Evolutionary conservation across 2,797 vertebrate species (phyloP), one percentile per base, ranked within the genome.

Genomic region (Nannoperca australis): DNA sequence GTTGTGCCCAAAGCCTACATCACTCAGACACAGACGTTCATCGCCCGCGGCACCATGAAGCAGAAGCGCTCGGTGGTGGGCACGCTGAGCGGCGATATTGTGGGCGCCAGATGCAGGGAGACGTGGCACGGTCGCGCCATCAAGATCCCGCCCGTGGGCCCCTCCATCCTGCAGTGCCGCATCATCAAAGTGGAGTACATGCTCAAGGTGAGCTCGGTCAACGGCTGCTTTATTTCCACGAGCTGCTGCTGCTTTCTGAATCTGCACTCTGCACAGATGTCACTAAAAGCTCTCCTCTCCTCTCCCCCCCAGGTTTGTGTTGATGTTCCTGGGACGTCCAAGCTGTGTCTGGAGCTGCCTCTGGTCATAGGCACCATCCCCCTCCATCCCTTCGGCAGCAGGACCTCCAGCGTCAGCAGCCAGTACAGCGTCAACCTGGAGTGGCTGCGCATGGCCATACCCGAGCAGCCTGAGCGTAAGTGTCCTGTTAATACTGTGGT

Each of bases 311-410:
- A 99, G 98, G 96, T 99, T 36, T 99, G 96, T 0, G 96, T 99
- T 18, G 97, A 98, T 38, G 97, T 99, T 82, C 97, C 98, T 0
- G 97, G 98, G 27, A 96, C 96, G 0, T 99, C 98, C 56, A 99
- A 98, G 87, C 91, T 99, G 79, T 96, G 95, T 50, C 89, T 99
- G 20, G 98, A 99, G 66, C 93, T 99, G 74, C 98, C 98, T 0
- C 94, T 99, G 18, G 98, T 99, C 77, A 98, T 99, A 0, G 98
- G 98, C 63, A 99, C 98, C 3, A 96, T 99, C 74, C 98, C 98
- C 0, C 93, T 99, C 70, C 97, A 98, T 62, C 96, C 97, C 0
- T 97, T 98, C 0, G 96, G 98, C 70, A 97, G 97, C 86, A 95
- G 97, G 4, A 98, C 97, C 0, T 98, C 97, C 81, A 98, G 97